Evolutionary conservation across 64 coral and sea anemone species (phyloP).

Genomic region (Porites lutea): DNA sequence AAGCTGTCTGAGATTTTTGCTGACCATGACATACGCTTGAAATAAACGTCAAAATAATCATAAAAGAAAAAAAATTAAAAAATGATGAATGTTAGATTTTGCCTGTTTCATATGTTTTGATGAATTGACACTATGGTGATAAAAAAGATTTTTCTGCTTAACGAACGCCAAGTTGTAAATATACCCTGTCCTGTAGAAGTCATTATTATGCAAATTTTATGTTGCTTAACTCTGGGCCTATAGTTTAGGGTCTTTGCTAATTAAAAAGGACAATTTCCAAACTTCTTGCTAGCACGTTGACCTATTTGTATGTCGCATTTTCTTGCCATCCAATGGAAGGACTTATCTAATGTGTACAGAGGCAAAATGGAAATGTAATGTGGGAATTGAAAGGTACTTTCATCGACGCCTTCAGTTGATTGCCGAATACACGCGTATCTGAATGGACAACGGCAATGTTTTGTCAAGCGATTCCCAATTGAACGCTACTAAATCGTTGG

Average conservation of each 20-base stretch:
- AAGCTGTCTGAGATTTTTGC: no score
- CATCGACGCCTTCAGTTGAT: not conserved
- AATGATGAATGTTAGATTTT: not conserved
- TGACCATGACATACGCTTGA: no score
- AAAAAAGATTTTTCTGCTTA: slow-evolving; percentile 20
- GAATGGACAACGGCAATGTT: not conserved
- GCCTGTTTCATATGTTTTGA: not conserved
- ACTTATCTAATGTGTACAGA: not conserved
- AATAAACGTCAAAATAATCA: not conserved
- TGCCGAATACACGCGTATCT: not conserved
- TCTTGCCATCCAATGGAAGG: slow-evolving; percentile 9
- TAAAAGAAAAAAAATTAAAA: not conserved
- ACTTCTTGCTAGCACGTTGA: not conserved
- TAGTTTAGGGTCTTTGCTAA: slow-evolving; percentile 24
- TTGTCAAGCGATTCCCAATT: not conserved
- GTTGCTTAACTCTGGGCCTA: not conserved
- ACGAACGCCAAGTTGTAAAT: not conserved
- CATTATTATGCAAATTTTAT: slow-evolving; percentile 27
- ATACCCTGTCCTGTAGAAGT: not conserved
- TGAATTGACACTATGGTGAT: slow-evolving; percentile 5
- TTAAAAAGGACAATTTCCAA: slow-evolving; percentile 32
- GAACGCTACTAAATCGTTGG: not conserved
- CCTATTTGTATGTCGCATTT: slow-evolving; percentile 27
- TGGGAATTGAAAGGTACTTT: not conserved
- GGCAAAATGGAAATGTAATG: not conserved